Percentiles rank a stretch among this genome's conserved stretches.
These are phyloP conservation scores for Andrena trimmerana DNA, from an alignment of 2,888 invertebrate species.

Conservation along the genomic window DNA sequence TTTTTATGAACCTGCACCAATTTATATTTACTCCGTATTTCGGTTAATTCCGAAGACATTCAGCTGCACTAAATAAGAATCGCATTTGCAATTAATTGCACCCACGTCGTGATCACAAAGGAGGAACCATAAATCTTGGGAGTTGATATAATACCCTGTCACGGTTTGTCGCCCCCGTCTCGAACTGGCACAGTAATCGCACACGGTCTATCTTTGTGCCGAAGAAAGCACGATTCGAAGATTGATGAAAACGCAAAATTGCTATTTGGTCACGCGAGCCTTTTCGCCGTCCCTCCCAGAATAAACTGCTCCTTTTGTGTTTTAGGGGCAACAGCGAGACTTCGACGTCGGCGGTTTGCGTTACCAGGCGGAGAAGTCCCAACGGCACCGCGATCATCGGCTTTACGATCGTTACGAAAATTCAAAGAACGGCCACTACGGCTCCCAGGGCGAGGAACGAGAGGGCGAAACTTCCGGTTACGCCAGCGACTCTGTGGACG, in stretches of 20 bases:
- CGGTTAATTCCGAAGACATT: too few relatives aligned
- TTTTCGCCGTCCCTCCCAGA: constrained; percentile 16
- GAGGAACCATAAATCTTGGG: constrained; percentile 8
- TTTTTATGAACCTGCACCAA: too few relatives aligned
- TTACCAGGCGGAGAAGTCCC: constrained; percentile 65
- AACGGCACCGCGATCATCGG: constrained; percentile 55
- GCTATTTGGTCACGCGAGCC: constrained; percentile 67
- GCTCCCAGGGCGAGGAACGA: constrained; percentile 76
- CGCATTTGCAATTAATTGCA: constrained; percentile 2
- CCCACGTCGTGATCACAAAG: not conserved
- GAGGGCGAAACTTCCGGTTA: constrained; percentile 92
- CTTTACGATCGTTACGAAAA: constrained; percentile 83
- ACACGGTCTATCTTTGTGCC: not conserved
- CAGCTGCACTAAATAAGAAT: not conserved
- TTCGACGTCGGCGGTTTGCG: constrained; percentile 74
- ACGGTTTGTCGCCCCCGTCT: constrained; percentile 42
- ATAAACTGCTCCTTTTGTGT: constrained; percentile 29
- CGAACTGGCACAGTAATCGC: constrained; percentile 53
- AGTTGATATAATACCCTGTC: constrained; percentile 25
- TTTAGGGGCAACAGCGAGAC: constrained; percentile 67
- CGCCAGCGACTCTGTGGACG: constrained; percentile 90
- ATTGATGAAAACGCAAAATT: constrained; percentile 51
- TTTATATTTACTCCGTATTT: too few relatives aligned
- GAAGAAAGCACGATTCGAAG: constrained; percentile 35
- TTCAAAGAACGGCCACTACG: constrained; percentile 64